A percentile compares a stretch with the other conserved stretches of the same genome.
Conservation (phyloP, 2,113 vertebrate species). For the Seriola quinqueradiata region DNA sequence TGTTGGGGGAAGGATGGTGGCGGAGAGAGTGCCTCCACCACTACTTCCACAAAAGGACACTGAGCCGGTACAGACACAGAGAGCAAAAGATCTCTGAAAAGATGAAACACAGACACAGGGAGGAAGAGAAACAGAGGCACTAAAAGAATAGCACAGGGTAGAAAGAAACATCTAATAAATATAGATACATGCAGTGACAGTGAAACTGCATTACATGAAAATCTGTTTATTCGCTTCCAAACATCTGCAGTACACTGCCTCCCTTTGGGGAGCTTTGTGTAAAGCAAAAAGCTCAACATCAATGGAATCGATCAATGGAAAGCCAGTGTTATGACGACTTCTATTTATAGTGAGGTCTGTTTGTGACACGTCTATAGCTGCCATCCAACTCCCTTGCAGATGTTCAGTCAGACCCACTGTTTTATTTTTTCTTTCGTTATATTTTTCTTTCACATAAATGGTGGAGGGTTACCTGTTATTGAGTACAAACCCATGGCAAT, state of each 20-base stretch:
- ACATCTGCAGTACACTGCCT: constrained; percentile 14
- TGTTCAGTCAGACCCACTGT: neutral
- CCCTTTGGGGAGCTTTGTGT: constrained; percentile 22
- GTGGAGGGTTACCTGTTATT: neutral
- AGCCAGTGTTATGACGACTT: constrained; percentile 62
- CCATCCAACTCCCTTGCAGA: constrained; percentile 6
- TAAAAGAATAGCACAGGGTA: neutral
- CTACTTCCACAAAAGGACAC: constrained; percentile 79
- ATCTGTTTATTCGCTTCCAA: constrained; percentile 28
- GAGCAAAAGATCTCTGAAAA: constrained; percentile 13
- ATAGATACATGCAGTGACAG: constrained; percentile 2
- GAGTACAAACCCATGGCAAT: neutral
- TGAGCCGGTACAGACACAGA: constrained; percentile 30
- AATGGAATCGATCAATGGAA: constrained; percentile 76
- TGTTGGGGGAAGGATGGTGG: constrained; percentile 19
- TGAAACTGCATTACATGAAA: constrained; percentile 18
- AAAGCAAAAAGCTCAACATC: constrained; percentile 48
- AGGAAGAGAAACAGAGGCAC: neutral
- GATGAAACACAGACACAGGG: constrained; percentile 11
- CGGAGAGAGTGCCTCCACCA: constrained; percentile 17
- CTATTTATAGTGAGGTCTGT: constrained; percentile 75
- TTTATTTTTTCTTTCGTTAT: accelerated
- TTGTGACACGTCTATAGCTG: constrained; percentile 49
- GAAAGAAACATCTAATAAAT: neutral
- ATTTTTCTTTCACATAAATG: neutral